These are phyloP conservation scores for Tipula confusa DNA, from an alignment of 2,888 invertebrate genomes.

Conservation along the genomic window DNA sequence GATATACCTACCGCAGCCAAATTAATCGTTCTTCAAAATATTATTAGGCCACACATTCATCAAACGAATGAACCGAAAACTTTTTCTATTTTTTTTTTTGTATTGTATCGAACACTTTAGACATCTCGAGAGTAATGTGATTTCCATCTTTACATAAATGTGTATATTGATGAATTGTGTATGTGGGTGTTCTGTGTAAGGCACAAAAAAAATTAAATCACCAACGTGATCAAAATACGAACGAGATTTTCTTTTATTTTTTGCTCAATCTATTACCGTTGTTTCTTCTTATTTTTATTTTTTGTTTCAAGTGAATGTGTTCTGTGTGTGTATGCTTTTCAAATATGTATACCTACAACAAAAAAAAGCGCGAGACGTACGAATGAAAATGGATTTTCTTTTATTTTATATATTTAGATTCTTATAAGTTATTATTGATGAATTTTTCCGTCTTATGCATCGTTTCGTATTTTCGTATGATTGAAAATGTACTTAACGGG, in stretches of 20 bases:
- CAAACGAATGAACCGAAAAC: background rate
- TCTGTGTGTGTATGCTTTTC: background rate
- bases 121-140: background rate
- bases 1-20: too few species aligned
- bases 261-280: background rate
- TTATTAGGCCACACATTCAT: background rate
- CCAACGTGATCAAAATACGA: background rate
- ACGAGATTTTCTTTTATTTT: background rate
- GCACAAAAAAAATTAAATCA: background rate
- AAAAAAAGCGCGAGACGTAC: background rate
- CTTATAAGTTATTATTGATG: constrained; percentile 16
- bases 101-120: background rate
- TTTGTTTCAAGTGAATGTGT: too few species aligned
- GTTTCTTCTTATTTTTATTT: background rate
- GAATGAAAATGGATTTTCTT: background rate
- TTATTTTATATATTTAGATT: too few species aligned
- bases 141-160: background rate
- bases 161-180: background rate
- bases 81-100: background rate
- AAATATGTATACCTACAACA: background rate
- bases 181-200: background rate
- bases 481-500: background rate
- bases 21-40: too few species aligned
- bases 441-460: background rate
- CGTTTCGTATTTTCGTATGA: background rate